Evolutionary conservation across 2,888 invertebrate genomes (phyloP).

Genomic region (Marronus borbonicus): DNA sequence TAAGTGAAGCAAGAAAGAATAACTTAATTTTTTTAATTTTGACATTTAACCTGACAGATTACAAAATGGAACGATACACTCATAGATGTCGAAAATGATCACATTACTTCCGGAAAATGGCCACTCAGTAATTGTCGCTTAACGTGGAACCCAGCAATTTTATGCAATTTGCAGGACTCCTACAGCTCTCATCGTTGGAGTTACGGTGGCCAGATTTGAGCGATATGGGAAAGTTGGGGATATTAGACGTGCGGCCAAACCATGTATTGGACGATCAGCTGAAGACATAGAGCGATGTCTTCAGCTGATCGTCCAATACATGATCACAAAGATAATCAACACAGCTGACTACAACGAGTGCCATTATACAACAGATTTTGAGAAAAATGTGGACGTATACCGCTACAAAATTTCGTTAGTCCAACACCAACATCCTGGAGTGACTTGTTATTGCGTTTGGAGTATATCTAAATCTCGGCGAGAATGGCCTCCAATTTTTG

Average conservation of each 20-base stretch:
- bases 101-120: too few relatives aligned
- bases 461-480: not conserved
- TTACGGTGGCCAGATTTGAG: not conserved
- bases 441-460: slow-evolving; percentile 8
- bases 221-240: slow-evolving; percentile 8
- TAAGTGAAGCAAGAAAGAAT: too few relatives aligned
- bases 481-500: not conserved
- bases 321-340: not conserved
- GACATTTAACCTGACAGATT: not conserved
- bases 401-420: not conserved
- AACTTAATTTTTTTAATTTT: too few relatives aligned
- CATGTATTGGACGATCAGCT: slow-evolving; percentile 10
- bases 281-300: too few relatives aligned
- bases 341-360: not conserved
- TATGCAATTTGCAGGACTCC: too few relatives aligned
- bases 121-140: too few relatives aligned
- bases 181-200: not conserved
- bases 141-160: too few relatives aligned
- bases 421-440: slow-evolving; percentile 6
- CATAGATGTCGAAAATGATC: too few relatives aligned
- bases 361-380: not conserved
- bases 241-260: not conserved
- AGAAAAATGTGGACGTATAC: not conserved
- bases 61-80: not conserved
- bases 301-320: too few relatives aligned